Conservation (phyloP, 37 sponge, comb jelly and placozoan genomes). For the Hormiphora californensis region DNA sequence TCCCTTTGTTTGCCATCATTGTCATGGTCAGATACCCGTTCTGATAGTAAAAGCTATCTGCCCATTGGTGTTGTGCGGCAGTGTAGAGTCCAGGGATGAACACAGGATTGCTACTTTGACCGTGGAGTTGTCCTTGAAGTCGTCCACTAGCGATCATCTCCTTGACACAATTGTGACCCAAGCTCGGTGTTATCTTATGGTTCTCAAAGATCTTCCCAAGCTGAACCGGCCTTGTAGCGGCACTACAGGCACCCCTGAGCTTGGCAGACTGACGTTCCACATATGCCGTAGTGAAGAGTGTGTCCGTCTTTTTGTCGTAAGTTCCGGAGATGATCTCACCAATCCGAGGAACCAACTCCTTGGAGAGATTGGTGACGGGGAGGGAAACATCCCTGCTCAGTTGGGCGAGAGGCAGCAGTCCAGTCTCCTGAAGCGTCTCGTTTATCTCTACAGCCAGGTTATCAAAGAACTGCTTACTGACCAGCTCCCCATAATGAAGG, state of each 20-base stretch:
- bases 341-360: conserved; percentile 11
- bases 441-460: conserved; percentile 82
- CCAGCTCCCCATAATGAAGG: conserved; percentile 85
- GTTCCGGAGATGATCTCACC: conserved; percentile 34
- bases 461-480: conserved; percentile 70
- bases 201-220: conserved; percentile 21
- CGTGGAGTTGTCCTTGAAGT: conserved; percentile 68
- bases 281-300: conserved; percentile 64
- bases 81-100: conserved; percentile 74
- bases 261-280: conserved; percentile 63
- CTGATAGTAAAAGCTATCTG: conserved; percentile 73
- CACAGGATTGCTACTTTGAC: conserved; percentile 66
- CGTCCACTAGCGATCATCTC: conserved; percentile 65
- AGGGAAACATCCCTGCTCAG: conserved; percentile 63
- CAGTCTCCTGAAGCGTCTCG: conserved; percentile 81
- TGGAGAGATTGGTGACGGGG: conserved; percentile 28
- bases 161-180: conserved; percentile 58
- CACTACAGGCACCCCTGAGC: conserved; percentile 78
- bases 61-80: conserved; percentile 79
- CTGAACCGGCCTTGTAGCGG: conserved; percentile 65
- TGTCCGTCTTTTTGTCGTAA: conserved; percentile 45
- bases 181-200: conserved; percentile 16
- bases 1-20: conserved; percentile 45
- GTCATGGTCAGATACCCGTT: conserved; percentile 67
- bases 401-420: conserved; percentile 69